A percentile compares a stretch with the other conserved stretches of the same genome.
Evolutionary conservation across 2,888 invertebrate genomes (phyloP).

Genomic region (Mayetiola destructor): DNA sequence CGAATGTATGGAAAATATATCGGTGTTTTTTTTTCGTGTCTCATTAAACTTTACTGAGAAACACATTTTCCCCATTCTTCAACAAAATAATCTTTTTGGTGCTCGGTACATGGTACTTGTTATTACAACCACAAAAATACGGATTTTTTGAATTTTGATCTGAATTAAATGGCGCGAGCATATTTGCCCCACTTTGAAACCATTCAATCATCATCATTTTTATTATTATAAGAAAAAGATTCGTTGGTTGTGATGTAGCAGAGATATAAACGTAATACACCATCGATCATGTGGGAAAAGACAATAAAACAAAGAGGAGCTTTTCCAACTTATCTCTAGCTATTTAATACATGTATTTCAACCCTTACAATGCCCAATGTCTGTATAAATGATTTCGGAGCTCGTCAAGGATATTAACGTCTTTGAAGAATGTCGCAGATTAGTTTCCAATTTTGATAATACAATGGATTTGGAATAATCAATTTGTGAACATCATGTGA

Average conservation of each 20-base stretch:
- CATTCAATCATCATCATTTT: background rate
- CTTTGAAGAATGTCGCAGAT: no score
- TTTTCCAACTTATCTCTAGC: background rate
- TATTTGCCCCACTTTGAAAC: slow-evolving; percentile 9
- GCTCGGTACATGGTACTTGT: background rate
- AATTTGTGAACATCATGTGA: no score
- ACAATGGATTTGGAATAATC: no score
- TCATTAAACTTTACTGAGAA: no score
- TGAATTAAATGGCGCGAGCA: slow-evolving; percentile 7
- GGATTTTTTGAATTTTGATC: background rate
- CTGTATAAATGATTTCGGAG: no score
- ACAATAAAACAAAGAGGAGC: background rate
- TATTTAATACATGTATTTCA: background rate
- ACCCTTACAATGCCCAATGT: background rate
- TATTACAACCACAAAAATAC: background rate
- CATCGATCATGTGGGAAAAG: background rate
- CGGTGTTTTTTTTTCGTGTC: background rate
- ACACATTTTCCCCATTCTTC: no score
- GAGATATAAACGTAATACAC: no score
- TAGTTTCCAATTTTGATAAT: no score
- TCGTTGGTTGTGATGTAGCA: no score
- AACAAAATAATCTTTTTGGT: no score
- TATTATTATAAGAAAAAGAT: background rate
- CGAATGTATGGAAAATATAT: background rate
- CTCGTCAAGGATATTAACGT: no score